Evolutionary conservation across 2,797 vertebrate genomes (phyloP).

Genomic region (Mormyrops attenuatus): DNA sequence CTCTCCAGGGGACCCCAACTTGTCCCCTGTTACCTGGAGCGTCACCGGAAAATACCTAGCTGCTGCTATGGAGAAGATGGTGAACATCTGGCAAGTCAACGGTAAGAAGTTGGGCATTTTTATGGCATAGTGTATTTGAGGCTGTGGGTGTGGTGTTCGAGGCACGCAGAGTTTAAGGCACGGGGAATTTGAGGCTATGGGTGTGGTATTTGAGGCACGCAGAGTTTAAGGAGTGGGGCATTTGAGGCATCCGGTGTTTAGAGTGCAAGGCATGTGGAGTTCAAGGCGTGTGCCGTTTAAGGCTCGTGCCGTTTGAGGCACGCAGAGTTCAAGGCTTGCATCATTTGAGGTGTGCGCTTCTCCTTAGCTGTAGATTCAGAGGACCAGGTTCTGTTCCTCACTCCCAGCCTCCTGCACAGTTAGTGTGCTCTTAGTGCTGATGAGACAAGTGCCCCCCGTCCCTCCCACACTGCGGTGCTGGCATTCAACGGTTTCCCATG

Average conservation of each 20-base stretch:
- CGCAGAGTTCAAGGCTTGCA: too few species aligned
- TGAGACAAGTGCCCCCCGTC: neutral
- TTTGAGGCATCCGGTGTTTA: neutral
- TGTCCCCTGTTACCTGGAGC: conserved; percentile 88
- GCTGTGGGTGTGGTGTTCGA: neutral
- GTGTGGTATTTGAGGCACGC: too few species aligned
- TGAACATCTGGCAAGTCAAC: conserved; percentile 98
- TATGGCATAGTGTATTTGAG: neutral
- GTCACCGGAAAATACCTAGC: conserved; percentile 87
- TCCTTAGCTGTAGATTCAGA: neutral
- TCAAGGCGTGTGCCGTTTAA: too few species aligned
- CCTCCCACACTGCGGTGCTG: neutral
- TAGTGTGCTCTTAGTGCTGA: neutral
- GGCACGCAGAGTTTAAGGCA: neutral
- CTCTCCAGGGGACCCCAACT: conserved; percentile 78
- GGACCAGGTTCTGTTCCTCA: neutral
- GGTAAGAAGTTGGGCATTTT: conserved; percentile 57
- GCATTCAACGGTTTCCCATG: neutral
- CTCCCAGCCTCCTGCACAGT: neutral
- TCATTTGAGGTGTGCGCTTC: neutral
- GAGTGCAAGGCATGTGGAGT: neutral
- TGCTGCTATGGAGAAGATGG: conserved; percentile 86
- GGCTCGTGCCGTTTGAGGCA: neutral
- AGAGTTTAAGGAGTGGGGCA: too few species aligned
- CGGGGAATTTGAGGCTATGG: neutral